Evolutionary conservation across 1,140 invertebrate genomes (phyloP).

Genomic region (Stegodyphus mimosarum): DNA sequence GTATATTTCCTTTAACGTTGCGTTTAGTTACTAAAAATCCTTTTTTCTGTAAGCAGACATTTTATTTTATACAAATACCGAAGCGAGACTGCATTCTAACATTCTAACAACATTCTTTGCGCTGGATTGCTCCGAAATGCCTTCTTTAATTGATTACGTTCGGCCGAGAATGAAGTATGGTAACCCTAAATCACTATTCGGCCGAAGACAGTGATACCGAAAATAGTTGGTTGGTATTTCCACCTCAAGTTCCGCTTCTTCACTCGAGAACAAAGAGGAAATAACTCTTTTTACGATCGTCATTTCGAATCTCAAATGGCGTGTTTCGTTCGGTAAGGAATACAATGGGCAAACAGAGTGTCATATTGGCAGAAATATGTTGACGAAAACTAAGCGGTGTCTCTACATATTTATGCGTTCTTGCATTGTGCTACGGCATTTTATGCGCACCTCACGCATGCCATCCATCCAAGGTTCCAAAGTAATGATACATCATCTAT

Average conservation of each 20-base stretch:
- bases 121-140: too few relatives aligned
- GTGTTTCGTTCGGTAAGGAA: neutral
- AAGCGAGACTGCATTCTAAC: too few relatives aligned
- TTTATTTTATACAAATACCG: too few relatives aligned
- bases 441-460: slow-evolving; percentile 6
- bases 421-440: neutral
- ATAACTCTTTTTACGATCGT: slow-evolving; percentile 21
- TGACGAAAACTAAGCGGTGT: neutral
- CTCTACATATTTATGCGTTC: slow-evolving; percentile 18
- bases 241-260: neutral
- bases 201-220: neutral
- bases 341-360: slow-evolving; percentile 4
- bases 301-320: slow-evolving; percentile 9
- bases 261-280: slow-evolving; percentile 3
- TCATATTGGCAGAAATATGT: slow-evolving; percentile 21
- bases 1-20: too few relatives aligned
- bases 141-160: too few relatives aligned
- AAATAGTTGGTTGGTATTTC: too few relatives aligned
- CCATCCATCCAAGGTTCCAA: neutral
- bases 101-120: too few relatives aligned
- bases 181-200: neutral
- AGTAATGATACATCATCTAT: slow-evolving; percentile 1
- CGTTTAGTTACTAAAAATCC: too few relatives aligned
- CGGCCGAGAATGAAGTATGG: neutral
- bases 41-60: too few relatives aligned